These are phyloP conservation scores for Pholis gunnellus DNA, from an alignment of 2,113 vertebrate genomes.

Conservation along the genomic window DNA sequence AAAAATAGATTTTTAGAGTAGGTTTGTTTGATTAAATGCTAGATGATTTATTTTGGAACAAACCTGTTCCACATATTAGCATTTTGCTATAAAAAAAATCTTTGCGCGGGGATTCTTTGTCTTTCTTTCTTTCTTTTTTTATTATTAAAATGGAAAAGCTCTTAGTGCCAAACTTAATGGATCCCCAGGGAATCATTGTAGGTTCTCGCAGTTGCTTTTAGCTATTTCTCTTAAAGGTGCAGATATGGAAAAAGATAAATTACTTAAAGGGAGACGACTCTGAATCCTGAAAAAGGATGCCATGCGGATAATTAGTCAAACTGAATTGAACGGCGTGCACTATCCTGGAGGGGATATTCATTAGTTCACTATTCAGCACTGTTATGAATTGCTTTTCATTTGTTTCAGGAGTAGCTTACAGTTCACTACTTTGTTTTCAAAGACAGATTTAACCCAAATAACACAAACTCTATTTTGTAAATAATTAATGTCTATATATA, in stretches of 20 bases:
- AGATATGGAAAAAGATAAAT: background rate
- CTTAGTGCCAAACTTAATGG: background rate
- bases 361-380: background rate
- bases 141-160: background rate
- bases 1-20: background rate
- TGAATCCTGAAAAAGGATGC: background rate
- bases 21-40: constrained; percentile 9
- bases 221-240: background rate
- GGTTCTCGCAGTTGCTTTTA: background rate
- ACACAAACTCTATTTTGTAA: background rate
- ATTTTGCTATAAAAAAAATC: constrained; percentile 34
- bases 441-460: background rate
- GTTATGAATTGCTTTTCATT: background rate
- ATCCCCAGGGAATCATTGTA: background rate
- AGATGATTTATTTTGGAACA: background rate
- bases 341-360: background rate
- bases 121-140: background rate
- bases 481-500: background rate
- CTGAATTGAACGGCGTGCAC: background rate
- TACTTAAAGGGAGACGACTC: background rate
- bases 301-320: background rate
- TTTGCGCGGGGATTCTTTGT: background rate
- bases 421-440: background rate
- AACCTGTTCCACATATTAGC: background rate
- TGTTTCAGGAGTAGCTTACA: background rate